These are phyloP conservation scores for Lamproptera curius DNA, from an alignment of 2,888 invertebrate genomes.

Conservation along the genomic window DNA sequence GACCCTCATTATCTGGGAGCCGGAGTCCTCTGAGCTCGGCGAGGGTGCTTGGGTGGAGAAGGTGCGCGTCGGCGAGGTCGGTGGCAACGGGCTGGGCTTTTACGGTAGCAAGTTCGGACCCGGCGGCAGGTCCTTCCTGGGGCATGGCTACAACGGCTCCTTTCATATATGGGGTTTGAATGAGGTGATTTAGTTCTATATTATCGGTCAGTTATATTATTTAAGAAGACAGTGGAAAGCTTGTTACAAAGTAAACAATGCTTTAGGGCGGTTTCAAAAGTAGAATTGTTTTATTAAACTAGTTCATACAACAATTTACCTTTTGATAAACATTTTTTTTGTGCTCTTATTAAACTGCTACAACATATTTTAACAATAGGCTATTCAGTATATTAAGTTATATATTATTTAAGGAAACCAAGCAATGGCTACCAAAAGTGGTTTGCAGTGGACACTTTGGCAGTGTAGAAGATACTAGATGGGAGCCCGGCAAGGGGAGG, in stretches of 20 bases:
- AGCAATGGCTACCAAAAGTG: conserved; percentile 81
- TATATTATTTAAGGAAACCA: conserved; percentile 48
- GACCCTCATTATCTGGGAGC: conserved; percentile 93
- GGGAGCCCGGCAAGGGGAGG: conserved; percentile 86
- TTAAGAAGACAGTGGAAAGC: too few species aligned
- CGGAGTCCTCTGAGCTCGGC: conserved; percentile 49
- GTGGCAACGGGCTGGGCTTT: conserved; percentile 96
- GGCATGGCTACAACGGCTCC: conserved; percentile 94
- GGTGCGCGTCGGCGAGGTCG: conserved; percentile 92
- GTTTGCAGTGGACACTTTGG: conserved; percentile 90
- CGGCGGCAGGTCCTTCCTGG: conserved; percentile 84
- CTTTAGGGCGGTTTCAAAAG: too few species aligned
- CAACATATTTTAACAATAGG: too few species aligned
- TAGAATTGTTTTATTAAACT: too few species aligned
- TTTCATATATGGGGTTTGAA: conserved; percentile 90
- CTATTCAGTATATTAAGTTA: too few species aligned
- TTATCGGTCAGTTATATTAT: too few species aligned
- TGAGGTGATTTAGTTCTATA: too few species aligned
- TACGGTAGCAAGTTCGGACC: conserved; percentile 91
- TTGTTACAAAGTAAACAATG: too few species aligned
- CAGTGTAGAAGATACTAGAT: conserved; percentile 89
- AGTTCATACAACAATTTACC: too few species aligned
- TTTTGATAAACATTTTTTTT: too few species aligned
- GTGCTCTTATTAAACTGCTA: too few species aligned
- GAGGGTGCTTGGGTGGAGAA: conserved; percentile 88